Evolutionary conservation across 2,888 invertebrate species (phyloP).

Genomic region (Byasa hedistus): DNA sequence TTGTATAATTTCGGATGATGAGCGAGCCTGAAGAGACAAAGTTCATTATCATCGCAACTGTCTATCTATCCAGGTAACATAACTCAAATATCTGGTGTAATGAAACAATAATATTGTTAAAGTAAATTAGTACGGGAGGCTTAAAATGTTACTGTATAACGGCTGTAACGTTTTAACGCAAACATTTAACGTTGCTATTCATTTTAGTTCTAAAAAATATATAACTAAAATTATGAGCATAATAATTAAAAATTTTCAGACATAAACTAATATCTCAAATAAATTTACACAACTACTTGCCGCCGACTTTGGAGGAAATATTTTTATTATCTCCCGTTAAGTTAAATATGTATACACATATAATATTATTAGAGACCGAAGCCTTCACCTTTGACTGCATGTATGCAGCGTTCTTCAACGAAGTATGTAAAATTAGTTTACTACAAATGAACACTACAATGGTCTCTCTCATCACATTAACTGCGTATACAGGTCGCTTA

Average conservation of each 20-base stretch:
- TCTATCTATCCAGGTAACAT: constrained; percentile 7
- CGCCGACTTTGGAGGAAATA: too few relatives aligned
- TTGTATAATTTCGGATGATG: not conserved
- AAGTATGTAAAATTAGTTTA: too few relatives aligned
- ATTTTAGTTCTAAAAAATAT: not conserved
- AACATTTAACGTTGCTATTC: not conserved
- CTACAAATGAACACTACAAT: too few relatives aligned
- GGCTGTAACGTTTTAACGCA: not conserved
- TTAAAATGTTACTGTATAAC: constrained; percentile 4
- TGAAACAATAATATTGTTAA: constrained; percentile 20
- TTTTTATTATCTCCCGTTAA: too few relatives aligned
- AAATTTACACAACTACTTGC: too few relatives aligned
- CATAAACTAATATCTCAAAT: too few relatives aligned
- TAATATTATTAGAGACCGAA: too few relatives aligned
- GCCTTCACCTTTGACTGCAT: too few relatives aligned
- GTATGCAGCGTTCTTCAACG: too few relatives aligned
- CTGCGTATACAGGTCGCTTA: not conserved
- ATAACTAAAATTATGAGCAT: too few relatives aligned
- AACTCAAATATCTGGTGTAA: constrained; percentile 12
- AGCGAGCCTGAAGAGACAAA: not conserved
- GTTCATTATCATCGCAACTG: not conserved
- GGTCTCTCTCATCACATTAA: not conserved
- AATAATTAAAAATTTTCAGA: too few relatives aligned
- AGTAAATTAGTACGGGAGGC: constrained; percentile 9
- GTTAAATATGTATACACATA: too few relatives aligned